A percentile compares a stretch with the other conserved stretches of the same genome.
Evolutionary conservation across 2,797 vertebrate genomes (phyloP).

Genomic region (Micropoecilia bifurca): DNA sequence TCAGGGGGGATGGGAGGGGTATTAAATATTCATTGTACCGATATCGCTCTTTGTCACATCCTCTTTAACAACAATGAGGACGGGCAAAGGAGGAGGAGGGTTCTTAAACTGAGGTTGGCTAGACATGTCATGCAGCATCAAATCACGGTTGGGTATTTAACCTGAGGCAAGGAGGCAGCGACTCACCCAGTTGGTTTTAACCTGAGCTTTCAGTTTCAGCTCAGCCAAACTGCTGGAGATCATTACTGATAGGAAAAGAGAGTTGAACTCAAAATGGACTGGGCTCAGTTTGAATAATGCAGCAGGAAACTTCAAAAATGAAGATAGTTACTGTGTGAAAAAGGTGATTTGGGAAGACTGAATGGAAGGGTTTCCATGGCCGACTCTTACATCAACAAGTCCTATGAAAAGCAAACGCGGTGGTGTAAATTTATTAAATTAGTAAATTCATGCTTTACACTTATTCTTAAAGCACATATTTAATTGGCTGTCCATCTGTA

Average conservation of each 20-base stretch:
- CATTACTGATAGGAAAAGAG: conserved; percentile 15
- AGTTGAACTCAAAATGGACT: neutral
- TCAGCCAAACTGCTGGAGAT: neutral
- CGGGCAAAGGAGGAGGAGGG: conserved; percentile 44
- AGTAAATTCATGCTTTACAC: no score
- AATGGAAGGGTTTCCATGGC: neutral
- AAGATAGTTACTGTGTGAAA: neutral
- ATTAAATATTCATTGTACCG: conserved; percentile 82
- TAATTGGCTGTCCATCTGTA: no score
- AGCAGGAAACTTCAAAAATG: neutral
- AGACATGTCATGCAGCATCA: conserved; percentile 63
- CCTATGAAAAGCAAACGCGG: neutral
- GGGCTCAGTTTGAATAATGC: neutral
- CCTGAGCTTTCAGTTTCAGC: conserved; percentile 35
- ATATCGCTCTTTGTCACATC: conserved; percentile 81
- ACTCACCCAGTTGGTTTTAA: conserved; percentile 45
- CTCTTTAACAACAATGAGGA: conserved; percentile 78
- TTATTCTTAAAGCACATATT: no score
- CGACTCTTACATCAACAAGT: neutral
- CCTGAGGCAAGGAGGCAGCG: conserved; percentile 56
- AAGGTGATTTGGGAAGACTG: neutral
- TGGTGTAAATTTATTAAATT: no score
- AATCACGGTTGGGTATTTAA: conserved; percentile 59
- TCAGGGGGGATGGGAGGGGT: conserved; percentile 52
- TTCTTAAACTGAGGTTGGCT: conserved; percentile 65